phyloP scores from a whole-genome alignment of 2,888 invertebrate species.

The Nebria salina region DNA sequence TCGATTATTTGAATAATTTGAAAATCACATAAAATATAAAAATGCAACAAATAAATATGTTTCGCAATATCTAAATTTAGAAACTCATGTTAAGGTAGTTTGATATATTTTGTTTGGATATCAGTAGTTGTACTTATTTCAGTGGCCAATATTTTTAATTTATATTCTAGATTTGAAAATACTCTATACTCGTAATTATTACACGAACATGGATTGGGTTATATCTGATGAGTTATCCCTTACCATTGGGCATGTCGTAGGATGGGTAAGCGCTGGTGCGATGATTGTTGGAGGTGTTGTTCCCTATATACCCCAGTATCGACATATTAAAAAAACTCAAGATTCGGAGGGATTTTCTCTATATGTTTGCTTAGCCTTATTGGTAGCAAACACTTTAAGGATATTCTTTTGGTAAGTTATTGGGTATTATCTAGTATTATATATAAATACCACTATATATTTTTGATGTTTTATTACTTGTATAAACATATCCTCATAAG shows the following conservation, averaged over 20 bases:
- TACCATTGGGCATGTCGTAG: constrained; percentile 78
- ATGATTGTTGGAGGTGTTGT: constrained; percentile 96
- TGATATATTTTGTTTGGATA: too few species aligned
- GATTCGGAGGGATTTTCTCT: constrained; percentile 98
- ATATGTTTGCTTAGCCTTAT: constrained; percentile 93
- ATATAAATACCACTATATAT: constrained; percentile 26
- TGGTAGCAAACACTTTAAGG: constrained; percentile 95
- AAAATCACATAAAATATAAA: too few species aligned
- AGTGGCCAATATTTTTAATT: too few species aligned
- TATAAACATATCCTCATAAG: not conserved
- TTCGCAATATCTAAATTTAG: too few species aligned
- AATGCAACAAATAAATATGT: too few species aligned
- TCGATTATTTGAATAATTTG: too few species aligned
- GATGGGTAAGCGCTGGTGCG: constrained; percentile 83
- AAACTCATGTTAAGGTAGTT: too few species aligned
- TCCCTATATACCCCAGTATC: constrained; percentile 96
- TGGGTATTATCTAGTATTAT: constrained; percentile 28
- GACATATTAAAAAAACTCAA: constrained; percentile 88
- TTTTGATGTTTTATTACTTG: constrained; percentile 11
- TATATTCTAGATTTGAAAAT: too few species aligned
- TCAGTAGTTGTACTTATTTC: too few species aligned
- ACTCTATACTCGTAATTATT: not conserved
- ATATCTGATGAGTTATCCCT: constrained; percentile 79
- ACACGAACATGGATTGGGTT: constrained; percentile 76
- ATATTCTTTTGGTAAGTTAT: constrained; percentile 94